These are phyloP conservation scores for Sphaerodactylus townsendi DNA, from an alignment of 2,113 vertebrate genomes.

Conservation along the genomic window DNA sequence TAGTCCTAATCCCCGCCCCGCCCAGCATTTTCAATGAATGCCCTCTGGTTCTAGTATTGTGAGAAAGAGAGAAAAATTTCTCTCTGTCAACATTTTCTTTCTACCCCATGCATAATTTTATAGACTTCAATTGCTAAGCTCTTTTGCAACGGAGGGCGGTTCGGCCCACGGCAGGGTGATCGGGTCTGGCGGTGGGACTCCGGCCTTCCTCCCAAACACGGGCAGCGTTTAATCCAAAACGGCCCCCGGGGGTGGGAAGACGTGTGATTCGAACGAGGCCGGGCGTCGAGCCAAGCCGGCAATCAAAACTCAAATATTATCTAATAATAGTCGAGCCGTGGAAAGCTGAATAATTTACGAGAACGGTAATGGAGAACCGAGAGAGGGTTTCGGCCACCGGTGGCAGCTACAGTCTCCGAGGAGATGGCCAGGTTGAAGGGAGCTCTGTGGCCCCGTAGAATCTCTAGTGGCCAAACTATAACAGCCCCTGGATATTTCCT, in stretches of 20 bases:
- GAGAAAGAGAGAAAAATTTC: too few species aligned
- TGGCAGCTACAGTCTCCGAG: neutral
- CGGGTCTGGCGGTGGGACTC: neutral
- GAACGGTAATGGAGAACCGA: too few species aligned
- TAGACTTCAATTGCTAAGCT: too few species aligned
- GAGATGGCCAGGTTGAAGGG: neutral
- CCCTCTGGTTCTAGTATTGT: too few species aligned
- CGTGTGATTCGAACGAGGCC: neutral
- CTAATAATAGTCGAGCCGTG: neutral
- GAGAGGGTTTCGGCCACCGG: too few species aligned
- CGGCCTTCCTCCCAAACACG: neutral
- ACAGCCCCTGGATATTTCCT: too few species aligned
- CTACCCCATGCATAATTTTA: too few species aligned
- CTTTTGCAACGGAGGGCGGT: too few species aligned
- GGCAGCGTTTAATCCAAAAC: neutral
- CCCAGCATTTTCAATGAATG: too few species aligned
- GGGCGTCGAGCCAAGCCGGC: neutral
- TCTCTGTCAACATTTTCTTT: too few species aligned
- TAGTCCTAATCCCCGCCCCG: too few species aligned
- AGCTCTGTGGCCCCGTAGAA: neutral
- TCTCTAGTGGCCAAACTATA: neutral
- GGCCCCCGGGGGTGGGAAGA: neutral
- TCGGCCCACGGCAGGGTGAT: neutral
- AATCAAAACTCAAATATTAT: neutral
- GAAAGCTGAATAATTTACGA: neutral